Evolutionary conservation across 2,888 invertebrate species (phyloP), one percentile per base, ranked within the genome.

Genomic region (Drosophila koepferae): DNA sequence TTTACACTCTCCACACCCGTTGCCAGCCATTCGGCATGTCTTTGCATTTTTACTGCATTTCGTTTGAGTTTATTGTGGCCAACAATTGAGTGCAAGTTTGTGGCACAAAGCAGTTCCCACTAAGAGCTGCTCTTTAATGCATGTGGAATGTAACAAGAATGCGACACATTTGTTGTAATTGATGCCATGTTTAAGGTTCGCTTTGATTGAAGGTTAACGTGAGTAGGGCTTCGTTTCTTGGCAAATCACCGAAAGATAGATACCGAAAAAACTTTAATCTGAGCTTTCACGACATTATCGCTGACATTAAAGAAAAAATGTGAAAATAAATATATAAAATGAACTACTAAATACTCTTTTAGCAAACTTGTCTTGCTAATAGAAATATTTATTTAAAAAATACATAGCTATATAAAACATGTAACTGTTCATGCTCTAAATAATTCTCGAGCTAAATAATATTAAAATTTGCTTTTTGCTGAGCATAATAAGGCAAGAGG

Each of bases 71-170:
- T 58, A 72, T 72, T 72, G 68, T 70, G 63, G 67, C 54, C 58
- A 79, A 62, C 79, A 78, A 78, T 74, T 78, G 70, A 79, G 79
- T 67, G 77, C 77, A 78, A 77, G 55, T 74, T 77, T 79, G 77
- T 78, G 64, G 58, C 79, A 77, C 77, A 74, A 64, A 73, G 54
- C 62, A 60, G 63, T 53, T 16, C 48, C n/a, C 41, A 51, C 44
- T 44, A 44, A 48, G 23, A 40, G 46, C 64, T 41, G 40, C 28
- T 36, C 54, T 67, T 59, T 61, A 66, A 72, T 61, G 38, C 56
- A 48, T 44, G 28, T 31, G 9, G 31, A 51, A 41, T 2, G 41
- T 10, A 18, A 6, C 18, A 59, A 3, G 31, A 61, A 63, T 8
- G n/a, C 40, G 28, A 20, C 43, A 20, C 43, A 10, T 46, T 53